These are phyloP conservation scores for Pogonocherus hispidulus DNA, from an alignment of 2,888 invertebrate genomes.

Conservation along the genomic window DNA sequence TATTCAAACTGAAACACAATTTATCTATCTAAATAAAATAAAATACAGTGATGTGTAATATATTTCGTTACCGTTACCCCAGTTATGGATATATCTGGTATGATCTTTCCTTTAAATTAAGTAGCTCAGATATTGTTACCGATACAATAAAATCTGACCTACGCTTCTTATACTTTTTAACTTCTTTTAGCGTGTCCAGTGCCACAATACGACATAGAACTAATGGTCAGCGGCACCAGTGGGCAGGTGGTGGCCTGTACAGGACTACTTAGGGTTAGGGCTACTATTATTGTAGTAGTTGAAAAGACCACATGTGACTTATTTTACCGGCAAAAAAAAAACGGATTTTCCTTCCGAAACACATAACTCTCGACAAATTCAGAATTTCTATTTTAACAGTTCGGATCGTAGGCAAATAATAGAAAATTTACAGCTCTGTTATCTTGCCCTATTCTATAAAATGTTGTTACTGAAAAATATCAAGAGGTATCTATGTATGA, in stretches of 20 bases:
- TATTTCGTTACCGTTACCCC: too few relatives aligned
- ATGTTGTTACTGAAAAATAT: too few relatives aligned
- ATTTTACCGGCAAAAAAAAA: constrained; percentile 48
- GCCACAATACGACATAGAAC: constrained; percentile 16
- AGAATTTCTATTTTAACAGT: too few relatives aligned
- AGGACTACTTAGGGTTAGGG: constrained; percentile 48
- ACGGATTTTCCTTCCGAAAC: constrained; percentile 41
- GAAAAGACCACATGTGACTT: constrained; percentile 52
- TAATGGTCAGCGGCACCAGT: constrained; percentile 28
- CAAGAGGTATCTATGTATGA: too few relatives aligned
- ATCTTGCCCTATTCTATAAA: too few relatives aligned
- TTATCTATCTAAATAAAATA: too few relatives aligned
- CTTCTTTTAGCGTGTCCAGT: constrained; percentile 18
- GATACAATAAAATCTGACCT: constrained; percentile 8
- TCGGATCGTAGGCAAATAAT: too few relatives aligned
- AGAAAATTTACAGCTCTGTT: too few relatives aligned
- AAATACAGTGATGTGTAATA: too few relatives aligned
- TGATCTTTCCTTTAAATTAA: background rate
- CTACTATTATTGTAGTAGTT: constrained; percentile 36
- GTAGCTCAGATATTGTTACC: background rate
- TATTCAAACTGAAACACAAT: too few relatives aligned
- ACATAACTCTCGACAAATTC: constrained; percentile 2
- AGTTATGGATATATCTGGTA: background rate
- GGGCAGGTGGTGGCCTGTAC: constrained; percentile 45
- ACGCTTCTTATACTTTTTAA: constrained; percentile 23